Conservation (phyloP, 2,797 vertebrate species). For the Sandelia bainsii region DNA sequence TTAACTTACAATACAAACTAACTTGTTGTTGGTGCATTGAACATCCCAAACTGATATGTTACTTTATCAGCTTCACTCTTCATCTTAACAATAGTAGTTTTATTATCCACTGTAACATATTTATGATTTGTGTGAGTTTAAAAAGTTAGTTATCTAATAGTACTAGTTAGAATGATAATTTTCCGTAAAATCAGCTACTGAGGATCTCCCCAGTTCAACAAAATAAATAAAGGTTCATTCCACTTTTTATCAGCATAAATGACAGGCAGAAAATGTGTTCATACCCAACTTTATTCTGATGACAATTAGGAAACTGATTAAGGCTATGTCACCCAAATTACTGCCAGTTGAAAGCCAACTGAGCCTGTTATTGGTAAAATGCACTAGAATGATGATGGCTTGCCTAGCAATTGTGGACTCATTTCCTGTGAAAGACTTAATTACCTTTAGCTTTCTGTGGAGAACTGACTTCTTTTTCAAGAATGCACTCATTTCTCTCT, state of each 20-base stretch:
- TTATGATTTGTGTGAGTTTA: too few relatives aligned
- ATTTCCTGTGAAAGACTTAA: constrained; percentile 32
- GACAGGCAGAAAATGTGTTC: background rate
- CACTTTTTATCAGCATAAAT: constrained; percentile 2
- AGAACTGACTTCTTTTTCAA: constrained; percentile 5
- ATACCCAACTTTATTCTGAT: constrained; percentile 6
- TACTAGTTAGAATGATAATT: background rate
- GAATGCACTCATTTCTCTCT: background rate
- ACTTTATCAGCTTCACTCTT: background rate
- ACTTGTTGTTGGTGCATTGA: background rate
- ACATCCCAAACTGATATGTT: background rate
- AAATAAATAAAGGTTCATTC: background rate
- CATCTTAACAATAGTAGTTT: too few relatives aligned
- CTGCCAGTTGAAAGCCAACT: constrained; percentile 2
- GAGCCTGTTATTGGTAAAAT: constrained; percentile 24
- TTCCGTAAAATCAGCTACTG: background rate
- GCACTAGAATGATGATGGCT: constrained; percentile 26
- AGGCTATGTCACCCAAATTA: constrained; percentile 24
- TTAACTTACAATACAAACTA: constrained; percentile 6
- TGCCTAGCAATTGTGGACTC: constrained; percentile 2
- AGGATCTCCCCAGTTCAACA: background rate
- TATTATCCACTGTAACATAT: too few relatives aligned
- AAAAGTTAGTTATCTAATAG: too few relatives aligned
- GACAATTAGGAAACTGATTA: constrained; percentile 22
- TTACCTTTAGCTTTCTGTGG: constrained; percentile 20